These are phyloP conservation scores for Henricia sp. DNA, from an alignment of 53 echinoderm and acorn worm species.

Conservation along the genomic window DNA sequence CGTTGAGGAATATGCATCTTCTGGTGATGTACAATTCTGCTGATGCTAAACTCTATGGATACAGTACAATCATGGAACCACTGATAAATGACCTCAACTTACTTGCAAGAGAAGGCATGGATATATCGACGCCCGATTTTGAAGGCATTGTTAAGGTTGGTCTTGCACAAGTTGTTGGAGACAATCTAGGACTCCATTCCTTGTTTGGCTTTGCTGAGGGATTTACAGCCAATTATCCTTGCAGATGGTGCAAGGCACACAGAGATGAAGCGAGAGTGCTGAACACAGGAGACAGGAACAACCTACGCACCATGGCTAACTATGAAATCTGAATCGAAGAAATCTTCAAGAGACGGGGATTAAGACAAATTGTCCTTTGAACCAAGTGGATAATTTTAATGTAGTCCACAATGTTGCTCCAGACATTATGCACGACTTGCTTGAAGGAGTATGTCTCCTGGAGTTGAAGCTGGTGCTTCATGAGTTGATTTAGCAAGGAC, in stretches of 20 bases:
- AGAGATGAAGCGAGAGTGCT: not conserved
- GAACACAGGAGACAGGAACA: not conserved
- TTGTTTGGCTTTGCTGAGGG: constrained; percentile 40
- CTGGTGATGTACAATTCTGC: constrained; percentile 56
- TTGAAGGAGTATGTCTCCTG: constrained; percentile 40
- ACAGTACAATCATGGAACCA: constrained; percentile 39
- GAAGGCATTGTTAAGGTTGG: not conserved
- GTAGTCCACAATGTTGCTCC: constrained; percentile 26
- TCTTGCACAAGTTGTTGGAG: constrained; percentile 29
- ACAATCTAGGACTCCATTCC: constrained; percentile 39
- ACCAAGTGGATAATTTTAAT: constrained; percentile 23
- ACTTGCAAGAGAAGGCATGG: not conserved
- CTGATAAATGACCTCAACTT: constrained; percentile 30
- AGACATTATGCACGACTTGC: constrained; percentile 56
- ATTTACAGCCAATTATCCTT: constrained; percentile 26
- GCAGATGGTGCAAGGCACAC: constrained; percentile 12
- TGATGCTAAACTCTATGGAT: constrained; percentile 62
- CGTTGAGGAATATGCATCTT: constrained; percentile 54
- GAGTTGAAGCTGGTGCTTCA: constrained; percentile 45
- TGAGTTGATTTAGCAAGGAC: constrained; percentile 49
- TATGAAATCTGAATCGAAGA: not conserved
- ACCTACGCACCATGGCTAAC: not conserved
- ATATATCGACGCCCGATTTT: constrained; percentile 1
- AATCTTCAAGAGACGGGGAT: constrained; percentile 24
- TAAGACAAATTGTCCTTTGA: constrained; percentile 33